These are phyloP conservation scores for Plagodis pulveraria DNA, from an alignment of 2,888 invertebrate species.

Conservation along the genomic window DNA sequence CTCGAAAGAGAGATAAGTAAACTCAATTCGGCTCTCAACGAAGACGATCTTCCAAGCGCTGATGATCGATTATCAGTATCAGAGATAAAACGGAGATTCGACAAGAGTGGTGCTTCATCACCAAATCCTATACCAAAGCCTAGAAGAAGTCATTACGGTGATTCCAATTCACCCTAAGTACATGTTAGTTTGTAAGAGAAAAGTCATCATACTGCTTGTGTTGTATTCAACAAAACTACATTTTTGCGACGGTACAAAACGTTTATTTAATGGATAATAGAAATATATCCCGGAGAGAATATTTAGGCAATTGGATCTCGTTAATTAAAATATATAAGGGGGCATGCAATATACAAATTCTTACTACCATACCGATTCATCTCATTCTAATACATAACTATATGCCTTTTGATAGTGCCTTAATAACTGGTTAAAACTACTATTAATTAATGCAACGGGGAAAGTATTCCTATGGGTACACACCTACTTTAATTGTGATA, in stretches of 20 bases:
- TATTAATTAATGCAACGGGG: too few species aligned
- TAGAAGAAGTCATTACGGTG: conserved; percentile 78
- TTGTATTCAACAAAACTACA: conserved; percentile 13
- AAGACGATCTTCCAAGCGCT: conserved; percentile 65
- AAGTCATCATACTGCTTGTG: background rate
- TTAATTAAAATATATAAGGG: conserved; percentile 30
- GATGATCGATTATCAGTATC: conserved; percentile 68
- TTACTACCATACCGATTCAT: background rate
- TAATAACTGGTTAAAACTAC: background rate
- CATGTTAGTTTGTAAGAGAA: conserved; percentile 8
- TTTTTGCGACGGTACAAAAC: conserved; percentile 19
- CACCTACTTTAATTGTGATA: conserved; percentile 33
- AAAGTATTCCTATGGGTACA: too few species aligned
- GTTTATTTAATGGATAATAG: conserved; percentile 8
- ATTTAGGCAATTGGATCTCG: conserved; percentile 43
- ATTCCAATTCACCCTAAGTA: conserved; percentile 57
- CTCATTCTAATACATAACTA: conserved; percentile 6
- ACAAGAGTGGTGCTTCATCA: conserved; percentile 75
- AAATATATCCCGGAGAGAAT: conserved; percentile 19
- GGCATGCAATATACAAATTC: conserved; percentile 33
- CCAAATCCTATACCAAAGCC: conserved; percentile 86
- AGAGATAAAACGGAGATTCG: conserved; percentile 82
- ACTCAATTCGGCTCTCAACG: conserved; percentile 74
- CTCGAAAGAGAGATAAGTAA: conserved; percentile 78
- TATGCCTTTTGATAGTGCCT: conserved; percentile 28